Percentiles rank a stretch among this genome's conserved stretches.
Conservation (phyloP, 2,888 invertebrate genomes). For the Rotaria magnacalcarata region DNA sequence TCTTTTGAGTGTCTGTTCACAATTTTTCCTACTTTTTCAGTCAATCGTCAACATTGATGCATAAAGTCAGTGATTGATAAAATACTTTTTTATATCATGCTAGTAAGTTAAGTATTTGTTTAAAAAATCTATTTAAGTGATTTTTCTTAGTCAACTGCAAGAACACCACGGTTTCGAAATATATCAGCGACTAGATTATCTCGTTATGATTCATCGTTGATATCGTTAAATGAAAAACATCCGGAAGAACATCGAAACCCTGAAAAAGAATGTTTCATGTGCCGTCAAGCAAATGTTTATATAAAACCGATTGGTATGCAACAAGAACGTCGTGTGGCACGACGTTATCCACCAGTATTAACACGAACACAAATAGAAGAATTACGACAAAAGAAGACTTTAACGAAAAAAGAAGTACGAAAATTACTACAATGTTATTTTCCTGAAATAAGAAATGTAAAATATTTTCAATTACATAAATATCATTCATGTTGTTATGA, state of each 20-base stretch:
- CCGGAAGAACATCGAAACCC: not conserved
- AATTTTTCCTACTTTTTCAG: not conserved
- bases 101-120: not conserved
- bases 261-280: constrained; percentile 10
- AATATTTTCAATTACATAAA: constrained; percentile 30
- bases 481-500: constrained; percentile 37
- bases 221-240: not conserved
- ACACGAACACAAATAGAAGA: not conserved
- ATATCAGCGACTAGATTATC: not conserved
- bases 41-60: not conserved
- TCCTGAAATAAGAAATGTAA: constrained; percentile 17
- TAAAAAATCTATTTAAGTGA: not conserved
- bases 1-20: not conserved
- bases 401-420: not conserved
- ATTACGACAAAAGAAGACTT: not conserved
- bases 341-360: not conserved
- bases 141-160: not conserved
- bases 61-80: not conserved
- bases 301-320: constrained; percentile 8
- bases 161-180: not conserved
- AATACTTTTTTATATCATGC: not conserved
- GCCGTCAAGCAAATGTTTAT: constrained; percentile 22
- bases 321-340: not conserved
- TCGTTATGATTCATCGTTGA: not conserved
- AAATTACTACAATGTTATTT: constrained; percentile 17